Percentiles rank a stretch among this genome's conserved stretches.
Conservation (phyloP, 2,797 vertebrate genomes). For the Myotis myotis region DNA sequence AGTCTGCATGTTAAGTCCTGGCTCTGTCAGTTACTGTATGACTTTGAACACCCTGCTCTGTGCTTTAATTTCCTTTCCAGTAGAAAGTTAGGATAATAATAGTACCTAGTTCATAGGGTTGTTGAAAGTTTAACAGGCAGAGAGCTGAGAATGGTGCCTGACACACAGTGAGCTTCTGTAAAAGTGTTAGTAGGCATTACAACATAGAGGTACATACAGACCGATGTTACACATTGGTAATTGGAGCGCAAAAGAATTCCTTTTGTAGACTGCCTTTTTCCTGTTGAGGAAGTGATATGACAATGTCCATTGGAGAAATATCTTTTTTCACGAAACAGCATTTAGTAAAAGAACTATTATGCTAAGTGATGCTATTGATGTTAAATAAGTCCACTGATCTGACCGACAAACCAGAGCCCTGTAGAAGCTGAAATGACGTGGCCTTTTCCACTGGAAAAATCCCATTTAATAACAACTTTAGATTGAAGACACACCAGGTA, state of each 20-base stretch:
- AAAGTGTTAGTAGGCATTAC: background rate
- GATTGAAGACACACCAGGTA: background rate
- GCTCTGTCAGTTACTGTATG: background rate
- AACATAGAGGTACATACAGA: background rate
- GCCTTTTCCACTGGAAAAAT: conserved; percentile 5
- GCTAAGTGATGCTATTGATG: background rate
- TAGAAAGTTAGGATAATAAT: background rate
- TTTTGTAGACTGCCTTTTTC: background rate
- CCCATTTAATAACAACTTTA: background rate
- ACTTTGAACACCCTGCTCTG: background rate
- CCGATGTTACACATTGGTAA: background rate
- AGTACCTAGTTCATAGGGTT: background rate
- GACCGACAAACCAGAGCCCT: background rate
- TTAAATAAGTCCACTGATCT: background rate
- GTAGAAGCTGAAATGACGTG: background rate
- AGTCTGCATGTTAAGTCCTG: background rate
- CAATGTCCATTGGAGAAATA: background rate
- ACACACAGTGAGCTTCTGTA: background rate
- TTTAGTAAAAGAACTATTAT: background rate
- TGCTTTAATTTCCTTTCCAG: conserved; percentile 2
- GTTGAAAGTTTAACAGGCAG: background rate
- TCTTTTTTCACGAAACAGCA: background rate
- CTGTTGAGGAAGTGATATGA: background rate
- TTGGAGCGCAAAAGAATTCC: background rate
- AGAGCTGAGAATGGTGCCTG: background rate